Evolutionary conservation across 1,140 invertebrate genomes (phyloP).

Genomic region (Pseudomyrmex cubaensis): DNA sequence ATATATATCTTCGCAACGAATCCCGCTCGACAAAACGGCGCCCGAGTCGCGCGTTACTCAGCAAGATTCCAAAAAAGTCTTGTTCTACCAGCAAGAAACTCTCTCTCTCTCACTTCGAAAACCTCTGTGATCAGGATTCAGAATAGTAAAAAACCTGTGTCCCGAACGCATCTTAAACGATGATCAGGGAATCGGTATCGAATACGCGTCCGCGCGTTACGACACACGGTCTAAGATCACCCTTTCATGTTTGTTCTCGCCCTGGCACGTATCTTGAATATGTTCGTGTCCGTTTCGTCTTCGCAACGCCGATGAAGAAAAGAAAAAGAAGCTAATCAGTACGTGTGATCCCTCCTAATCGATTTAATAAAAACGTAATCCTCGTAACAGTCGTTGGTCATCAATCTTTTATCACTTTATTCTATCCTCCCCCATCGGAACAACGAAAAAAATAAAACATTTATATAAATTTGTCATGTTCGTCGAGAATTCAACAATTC

Average conservation of each 20-base stretch:
- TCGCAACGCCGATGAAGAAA: constrained; percentile 52
- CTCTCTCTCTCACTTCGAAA: constrained; percentile 73
- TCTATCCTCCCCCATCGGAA: neutral
- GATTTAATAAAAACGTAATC: constrained; percentile 18
- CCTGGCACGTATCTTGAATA: constrained; percentile 69
- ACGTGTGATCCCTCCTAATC: neutral
- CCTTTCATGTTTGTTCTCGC: constrained; percentile 60
- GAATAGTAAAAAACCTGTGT: constrained; percentile 74
- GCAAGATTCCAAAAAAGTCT: constrained; percentile 32
- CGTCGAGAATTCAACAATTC: constrained; percentile 48
- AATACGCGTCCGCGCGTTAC: constrained; percentile 80
- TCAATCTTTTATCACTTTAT: neutral
- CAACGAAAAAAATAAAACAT: constrained; percentile 18
- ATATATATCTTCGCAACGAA: neutral
- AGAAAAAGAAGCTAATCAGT: constrained; percentile 45
- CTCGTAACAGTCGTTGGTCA: constrained; percentile 27
- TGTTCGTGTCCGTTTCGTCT: constrained; percentile 70
- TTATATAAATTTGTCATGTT: constrained; percentile 43
- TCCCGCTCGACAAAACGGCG: constrained; percentile 32
- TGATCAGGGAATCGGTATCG: constrained; percentile 73
- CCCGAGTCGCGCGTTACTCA: constrained; percentile 15
- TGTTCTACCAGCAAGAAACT: constrained; percentile 57
- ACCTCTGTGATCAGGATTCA: constrained; percentile 79
- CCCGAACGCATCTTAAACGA: constrained; percentile 80
- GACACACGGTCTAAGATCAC: constrained; percentile 76